Conservation (phyloP, 2,113 vertebrate species). For the Shinisaurus crocodilurus region DNA sequence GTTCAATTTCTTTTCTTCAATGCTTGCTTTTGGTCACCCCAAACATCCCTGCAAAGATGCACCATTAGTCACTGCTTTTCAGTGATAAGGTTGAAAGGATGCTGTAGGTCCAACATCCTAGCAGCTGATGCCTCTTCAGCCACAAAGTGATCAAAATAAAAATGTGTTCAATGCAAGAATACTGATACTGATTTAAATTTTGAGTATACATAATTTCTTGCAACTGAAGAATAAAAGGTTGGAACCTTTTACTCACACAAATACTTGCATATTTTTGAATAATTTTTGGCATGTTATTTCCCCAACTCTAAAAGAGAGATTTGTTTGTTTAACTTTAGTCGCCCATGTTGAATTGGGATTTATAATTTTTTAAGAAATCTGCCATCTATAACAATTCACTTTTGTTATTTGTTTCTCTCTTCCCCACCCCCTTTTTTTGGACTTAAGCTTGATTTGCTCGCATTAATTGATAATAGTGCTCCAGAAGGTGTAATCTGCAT, state of each 20-base stretch:
- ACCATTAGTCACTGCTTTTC: neutral
- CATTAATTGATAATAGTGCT: constrained; percentile 27
- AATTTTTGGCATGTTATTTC: constrained; percentile 69
- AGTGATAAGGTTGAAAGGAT: neutral
- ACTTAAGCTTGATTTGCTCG: neutral
- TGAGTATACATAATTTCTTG: constrained; percentile 55
- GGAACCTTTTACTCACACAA: constrained; percentile 79
- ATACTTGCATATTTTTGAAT: constrained; percentile 74
- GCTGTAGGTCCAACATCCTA: constrained; percentile 27
- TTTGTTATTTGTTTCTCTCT: neutral
- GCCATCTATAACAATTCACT: neutral
- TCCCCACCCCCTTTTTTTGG: neutral
- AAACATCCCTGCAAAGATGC: constrained; percentile 2
- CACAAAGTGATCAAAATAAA: neutral
- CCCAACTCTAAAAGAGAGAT: constrained; percentile 79
- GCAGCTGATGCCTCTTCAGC: constrained; percentile 30
- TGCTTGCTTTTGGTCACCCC: neutral
- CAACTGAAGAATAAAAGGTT: constrained; percentile 55
- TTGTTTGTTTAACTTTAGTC: constrained; percentile 47
- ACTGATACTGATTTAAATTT: neutral
- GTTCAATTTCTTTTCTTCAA: constrained; percentile 25
- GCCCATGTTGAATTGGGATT: constrained; percentile 46
- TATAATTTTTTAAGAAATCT: constrained; percentile 25
- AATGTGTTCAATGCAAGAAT: neutral
- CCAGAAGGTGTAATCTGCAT: neutral